phyloP scores from a whole-genome alignment of 2,113 vertebrate species.

The Eonycteris spelaea region DNA sequence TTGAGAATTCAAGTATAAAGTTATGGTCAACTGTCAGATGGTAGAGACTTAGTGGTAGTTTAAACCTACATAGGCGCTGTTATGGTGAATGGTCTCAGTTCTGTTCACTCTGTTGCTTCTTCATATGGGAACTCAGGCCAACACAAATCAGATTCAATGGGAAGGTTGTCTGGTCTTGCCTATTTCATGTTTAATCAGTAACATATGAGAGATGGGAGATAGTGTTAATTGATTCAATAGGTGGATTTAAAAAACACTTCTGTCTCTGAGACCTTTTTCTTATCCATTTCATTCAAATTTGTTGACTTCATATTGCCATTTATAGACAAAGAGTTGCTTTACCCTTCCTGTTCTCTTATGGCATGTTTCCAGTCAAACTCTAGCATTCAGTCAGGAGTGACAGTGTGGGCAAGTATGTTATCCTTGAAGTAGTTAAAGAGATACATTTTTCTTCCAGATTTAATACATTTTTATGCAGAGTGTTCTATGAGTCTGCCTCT shows the following conservation, averaged over 20 bases:
- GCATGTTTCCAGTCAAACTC: background rate
- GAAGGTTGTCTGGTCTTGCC: constrained; percentile 9
- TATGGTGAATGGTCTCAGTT: background rate
- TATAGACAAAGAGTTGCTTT: background rate
- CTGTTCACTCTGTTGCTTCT: background rate
- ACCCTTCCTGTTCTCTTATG: background rate
- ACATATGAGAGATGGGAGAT: background rate
- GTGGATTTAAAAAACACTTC: background rate
- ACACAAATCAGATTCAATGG: background rate
- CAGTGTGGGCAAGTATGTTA: background rate
- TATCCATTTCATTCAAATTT: background rate
- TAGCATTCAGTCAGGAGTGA: background rate
- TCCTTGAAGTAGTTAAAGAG: background rate
- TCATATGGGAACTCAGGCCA: background rate
- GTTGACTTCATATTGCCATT: background rate
- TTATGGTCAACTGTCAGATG: background rate
- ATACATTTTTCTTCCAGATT: background rate
- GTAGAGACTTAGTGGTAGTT: background rate
- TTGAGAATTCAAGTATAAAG: background rate
- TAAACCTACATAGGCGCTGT: background rate
- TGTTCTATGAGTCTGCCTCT: background rate
- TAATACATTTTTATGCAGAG: background rate
- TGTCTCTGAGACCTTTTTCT: background rate
- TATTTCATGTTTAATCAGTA: constrained; percentile 11
- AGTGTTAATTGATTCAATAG: background rate